Conservation (phyloP, 2,113 vertebrate genomes). For the Datnioides undecimradiatus region DNA sequence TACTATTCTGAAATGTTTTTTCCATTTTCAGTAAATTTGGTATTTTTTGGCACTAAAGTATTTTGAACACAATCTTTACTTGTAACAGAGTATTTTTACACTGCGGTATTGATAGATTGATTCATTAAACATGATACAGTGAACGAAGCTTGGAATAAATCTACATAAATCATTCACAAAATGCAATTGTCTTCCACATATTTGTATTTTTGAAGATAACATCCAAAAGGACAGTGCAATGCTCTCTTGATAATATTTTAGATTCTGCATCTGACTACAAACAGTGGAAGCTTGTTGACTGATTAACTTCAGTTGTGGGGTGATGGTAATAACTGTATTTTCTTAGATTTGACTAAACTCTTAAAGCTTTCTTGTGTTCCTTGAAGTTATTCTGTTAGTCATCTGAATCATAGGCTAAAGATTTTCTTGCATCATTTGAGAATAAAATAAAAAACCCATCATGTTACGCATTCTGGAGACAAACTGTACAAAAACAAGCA, state of each 20-base stretch:
- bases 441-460: background rate
- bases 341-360: background rate
- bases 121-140: too few species aligned
- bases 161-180: too few species aligned
- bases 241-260: background rate
- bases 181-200: background rate
- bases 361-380: background rate
- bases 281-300: background rate
- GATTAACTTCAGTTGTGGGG: background rate
- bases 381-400: background rate
- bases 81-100: background rate
- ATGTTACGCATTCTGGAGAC: background rate
- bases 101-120: background rate
- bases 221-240: background rate
- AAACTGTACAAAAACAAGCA: conserved; percentile 21
- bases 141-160: too few species aligned
- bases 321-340: background rate
- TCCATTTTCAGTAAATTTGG: too few species aligned
- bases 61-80: background rate
- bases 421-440: background rate
- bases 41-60: background rate
- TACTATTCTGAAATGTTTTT: too few species aligned
- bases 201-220: background rate
- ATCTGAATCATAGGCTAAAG: conserved; percentile 9
- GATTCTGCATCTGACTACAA: background rate